phyloP scores from a whole-genome alignment of 1,140 invertebrate species.

The Homalodisca vitripennis region DNA sequence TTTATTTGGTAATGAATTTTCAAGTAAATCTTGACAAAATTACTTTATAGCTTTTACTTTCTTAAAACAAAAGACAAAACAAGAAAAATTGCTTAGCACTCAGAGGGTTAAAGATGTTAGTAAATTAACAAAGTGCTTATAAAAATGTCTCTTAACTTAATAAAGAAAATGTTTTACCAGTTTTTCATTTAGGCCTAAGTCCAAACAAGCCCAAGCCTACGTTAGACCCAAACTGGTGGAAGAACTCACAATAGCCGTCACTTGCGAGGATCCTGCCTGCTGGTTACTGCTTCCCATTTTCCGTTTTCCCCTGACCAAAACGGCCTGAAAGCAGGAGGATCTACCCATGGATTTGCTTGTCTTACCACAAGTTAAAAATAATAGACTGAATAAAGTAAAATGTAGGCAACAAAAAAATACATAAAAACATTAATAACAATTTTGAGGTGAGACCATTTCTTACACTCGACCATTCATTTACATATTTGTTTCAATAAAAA shows the following conservation, averaged over 20 bases:
- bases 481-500: background rate
- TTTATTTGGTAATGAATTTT: too few species aligned
- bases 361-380: background rate
- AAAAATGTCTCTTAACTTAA: background rate
- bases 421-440: background rate
- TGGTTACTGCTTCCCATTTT: background rate
- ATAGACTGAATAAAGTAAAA: background rate
- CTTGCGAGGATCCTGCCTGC: background rate
- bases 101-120: too few species aligned
- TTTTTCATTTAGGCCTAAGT: background rate
- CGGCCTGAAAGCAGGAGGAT: slow-evolving; percentile 11
- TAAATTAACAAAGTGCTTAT: background rate
- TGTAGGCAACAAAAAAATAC: background rate
- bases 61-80: too few species aligned
- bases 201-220: background rate
- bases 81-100: too few species aligned
- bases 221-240: background rate
- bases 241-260: background rate
- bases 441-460: background rate
- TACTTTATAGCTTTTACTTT: too few species aligned
- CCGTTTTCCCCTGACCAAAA: background rate
- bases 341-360: slow-evolving; percentile 8
- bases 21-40: too few species aligned
- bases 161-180: background rate
- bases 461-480: background rate